Evolutionary conservation across 2,888 invertebrate species (phyloP), one percentile per base, ranked within the genome.

Genomic region (Mechanitis messenoides): DNA sequence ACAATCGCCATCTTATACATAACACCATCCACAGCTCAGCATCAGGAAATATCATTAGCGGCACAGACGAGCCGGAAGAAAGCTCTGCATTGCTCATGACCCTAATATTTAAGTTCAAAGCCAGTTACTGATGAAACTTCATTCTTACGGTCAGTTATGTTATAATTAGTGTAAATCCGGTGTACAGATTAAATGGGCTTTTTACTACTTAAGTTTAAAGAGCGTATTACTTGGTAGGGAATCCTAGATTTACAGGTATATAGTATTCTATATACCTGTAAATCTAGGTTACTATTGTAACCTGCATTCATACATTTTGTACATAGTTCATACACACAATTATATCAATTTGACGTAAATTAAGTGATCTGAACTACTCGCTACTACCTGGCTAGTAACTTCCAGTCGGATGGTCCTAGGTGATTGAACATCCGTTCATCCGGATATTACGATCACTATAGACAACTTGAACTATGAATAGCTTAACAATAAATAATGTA

Each of bases 1-100:
- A 35, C 35, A 5, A 35, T n/a, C 20, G 1, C 12, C 35, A 31
- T 1, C 6, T 55, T 42, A 53, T 20, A 58, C 53, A 67, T 69
- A 57, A 60, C 28, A n/a, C 58, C 56, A 59, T 62, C 67, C 65
- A 53, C 35, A 55, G 58, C 54, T 66, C 64, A 64, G 67, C 67
- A 56, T 58, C 60, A 64, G 65, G 67, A 69, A 69, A 69, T 68
- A 69, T 68, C 67, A 66, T 69, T 69, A 68, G 66, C 62, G 63
- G 60, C 60, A 61, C 62, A 67, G 64, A 63, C 61, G 64, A 59
- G 59, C 56, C 68, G 60, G 68, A 64, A 68, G 58, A 65, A 61
- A 53, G 56, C 53, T 56, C 56, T 60, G 50, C 60, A 56, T 35
- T 55, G 59, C 50, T 65, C 61, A 65, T 65, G 63, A 60, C 60